Conservation (phyloP, 35 echinoderm and acorn worm genomes). For the Patiria miniata region DNA sequence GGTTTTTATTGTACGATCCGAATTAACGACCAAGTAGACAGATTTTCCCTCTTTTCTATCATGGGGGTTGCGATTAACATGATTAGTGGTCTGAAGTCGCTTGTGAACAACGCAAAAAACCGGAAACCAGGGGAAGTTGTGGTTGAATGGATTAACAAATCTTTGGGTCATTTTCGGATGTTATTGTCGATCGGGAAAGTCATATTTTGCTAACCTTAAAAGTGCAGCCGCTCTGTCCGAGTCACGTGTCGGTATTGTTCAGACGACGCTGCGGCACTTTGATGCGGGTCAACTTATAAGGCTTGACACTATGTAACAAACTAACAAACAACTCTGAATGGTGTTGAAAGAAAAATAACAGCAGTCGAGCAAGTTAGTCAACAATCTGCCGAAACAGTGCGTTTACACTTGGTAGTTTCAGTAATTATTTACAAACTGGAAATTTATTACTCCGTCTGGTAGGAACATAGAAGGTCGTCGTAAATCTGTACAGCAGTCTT, state of each 20-base stretch:
- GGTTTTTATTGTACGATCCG: neutral
- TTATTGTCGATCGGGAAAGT: slow-evolving; percentile 12
- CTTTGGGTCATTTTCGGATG: slow-evolving; percentile 21
- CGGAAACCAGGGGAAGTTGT: slow-evolving; percentile 3
- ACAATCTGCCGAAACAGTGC: too few relatives aligned
- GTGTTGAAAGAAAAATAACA: too few relatives aligned
- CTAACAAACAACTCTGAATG: too few relatives aligned
- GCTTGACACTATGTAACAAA: too few relatives aligned
- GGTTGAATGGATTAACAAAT: slow-evolving; percentile 20
- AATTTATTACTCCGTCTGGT: too few relatives aligned
- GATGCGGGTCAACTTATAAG: too few relatives aligned
- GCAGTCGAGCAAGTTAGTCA: too few relatives aligned
- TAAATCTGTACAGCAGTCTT: too few relatives aligned
- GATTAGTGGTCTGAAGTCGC: neutral
- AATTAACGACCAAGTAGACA: slow-evolving; percentile 1
- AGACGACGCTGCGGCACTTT: neutral
- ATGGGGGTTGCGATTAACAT: neutral
- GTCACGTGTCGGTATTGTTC: neutral
- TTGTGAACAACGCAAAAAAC: neutral
- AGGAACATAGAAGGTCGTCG: too few relatives aligned
- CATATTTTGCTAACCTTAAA: slow-evolving; percentile 19
- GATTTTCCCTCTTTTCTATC: neutral
- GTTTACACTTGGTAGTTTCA: too few relatives aligned
- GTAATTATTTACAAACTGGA: too few relatives aligned
- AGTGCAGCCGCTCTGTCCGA: neutral